Conservation (phyloP, 2,888 invertebrate species). For the Lagria hirta region DNA sequence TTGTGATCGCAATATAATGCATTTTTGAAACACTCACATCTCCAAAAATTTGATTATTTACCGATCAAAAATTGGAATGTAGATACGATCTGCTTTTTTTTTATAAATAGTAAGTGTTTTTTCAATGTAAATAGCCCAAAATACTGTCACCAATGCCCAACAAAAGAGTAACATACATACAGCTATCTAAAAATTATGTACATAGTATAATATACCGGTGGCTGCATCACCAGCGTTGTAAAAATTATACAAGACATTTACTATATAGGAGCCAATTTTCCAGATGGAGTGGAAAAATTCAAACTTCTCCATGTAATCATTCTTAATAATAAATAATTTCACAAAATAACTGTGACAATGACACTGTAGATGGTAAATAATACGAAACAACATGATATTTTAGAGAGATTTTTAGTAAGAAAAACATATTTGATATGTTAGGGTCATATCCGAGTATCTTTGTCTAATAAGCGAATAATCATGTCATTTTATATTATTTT, state of each 20-base stretch:
- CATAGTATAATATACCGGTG: constrained; percentile 38
- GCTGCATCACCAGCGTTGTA: constrained; percentile 37
- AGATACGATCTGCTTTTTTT: constrained; percentile 37
- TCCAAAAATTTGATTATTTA: constrained; percentile 24
- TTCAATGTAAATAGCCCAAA: constrained; percentile 29
- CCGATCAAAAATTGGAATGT: constrained; percentile 36
- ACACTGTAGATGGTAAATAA: constrained; percentile 32
- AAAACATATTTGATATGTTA: constrained; percentile 24
- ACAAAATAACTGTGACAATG: constrained; percentile 24
- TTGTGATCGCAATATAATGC: constrained; percentile 39
- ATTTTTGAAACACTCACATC: constrained; percentile 25
- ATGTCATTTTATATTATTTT: constrained; percentile 45
- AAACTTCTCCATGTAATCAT: constrained; percentile 27
- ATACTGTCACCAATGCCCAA: constrained; percentile 44
- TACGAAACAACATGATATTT: constrained; percentile 41
- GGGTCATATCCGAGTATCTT: constrained; percentile 10
- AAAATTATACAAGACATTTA: constrained; percentile 32
- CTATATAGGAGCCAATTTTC: constrained; percentile 24
- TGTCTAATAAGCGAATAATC: constrained; percentile 19
- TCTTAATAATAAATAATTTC: constrained; percentile 26
- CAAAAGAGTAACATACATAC: constrained; percentile 44
- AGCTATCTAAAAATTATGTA: constrained; percentile 41
- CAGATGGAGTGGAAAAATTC: constrained; percentile 7
- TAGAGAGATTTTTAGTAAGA: constrained; percentile 3
- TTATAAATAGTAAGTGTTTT: constrained; percentile 17